These are phyloP conservation scores for Piscicola geometra DNA, from an alignment of 2,888 invertebrate species.

Conservation along the genomic window DNA sequence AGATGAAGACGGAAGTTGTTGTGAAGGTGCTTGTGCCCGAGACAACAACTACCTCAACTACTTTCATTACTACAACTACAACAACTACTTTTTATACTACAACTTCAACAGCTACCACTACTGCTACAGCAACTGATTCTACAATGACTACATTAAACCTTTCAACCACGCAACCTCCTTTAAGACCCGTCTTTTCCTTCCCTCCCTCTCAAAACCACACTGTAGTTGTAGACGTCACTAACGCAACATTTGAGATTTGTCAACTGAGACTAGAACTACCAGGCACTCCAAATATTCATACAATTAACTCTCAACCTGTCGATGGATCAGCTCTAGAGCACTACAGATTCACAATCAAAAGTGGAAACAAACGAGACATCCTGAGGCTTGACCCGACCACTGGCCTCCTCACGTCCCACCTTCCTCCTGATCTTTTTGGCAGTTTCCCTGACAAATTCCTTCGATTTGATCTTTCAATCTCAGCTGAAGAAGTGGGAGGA, in stretches of 20 bases:
- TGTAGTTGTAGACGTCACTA: background rate
- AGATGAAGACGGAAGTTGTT: slow-evolving; percentile 9
- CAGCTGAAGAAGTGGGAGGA: background rate
- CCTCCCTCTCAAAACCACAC: background rate
- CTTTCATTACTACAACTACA: background rate
- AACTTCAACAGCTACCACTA: background rate
- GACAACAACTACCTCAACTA: background rate
- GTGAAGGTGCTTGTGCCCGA: background rate
- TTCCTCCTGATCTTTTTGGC: background rate
- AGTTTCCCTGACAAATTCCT: background rate
- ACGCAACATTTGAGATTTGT: background rate
- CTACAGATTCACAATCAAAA: background rate
- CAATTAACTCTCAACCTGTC: too few relatives aligned
- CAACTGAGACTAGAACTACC: background rate
- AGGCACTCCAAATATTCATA: too few relatives aligned
- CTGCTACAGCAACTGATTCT: background rate
- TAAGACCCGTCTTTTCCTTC: background rate
- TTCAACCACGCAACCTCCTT: background rate
- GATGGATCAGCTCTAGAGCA: too few relatives aligned
- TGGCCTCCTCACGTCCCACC: background rate
- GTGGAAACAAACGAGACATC: background rate
- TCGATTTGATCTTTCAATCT: background rate
- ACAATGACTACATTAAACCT: background rate
- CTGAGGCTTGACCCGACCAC: background rate
- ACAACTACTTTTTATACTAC: background rate